Conservation (phyloP, 2,797 vertebrate species). For the Sebastes diaconus region DNA sequence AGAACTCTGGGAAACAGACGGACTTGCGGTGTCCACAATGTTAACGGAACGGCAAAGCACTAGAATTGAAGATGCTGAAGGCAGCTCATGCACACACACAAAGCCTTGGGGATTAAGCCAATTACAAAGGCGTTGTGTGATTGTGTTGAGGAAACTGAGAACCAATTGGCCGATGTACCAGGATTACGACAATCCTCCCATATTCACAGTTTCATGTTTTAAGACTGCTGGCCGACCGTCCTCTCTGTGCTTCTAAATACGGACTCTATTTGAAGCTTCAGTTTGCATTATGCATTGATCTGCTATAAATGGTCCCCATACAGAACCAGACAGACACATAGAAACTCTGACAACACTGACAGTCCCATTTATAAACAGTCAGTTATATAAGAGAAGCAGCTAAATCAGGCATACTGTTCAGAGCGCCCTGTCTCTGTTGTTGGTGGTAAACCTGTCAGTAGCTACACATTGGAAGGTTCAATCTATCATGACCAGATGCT, state of each 20-base stretch:
- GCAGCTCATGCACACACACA: background rate
- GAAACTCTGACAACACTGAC: background rate
- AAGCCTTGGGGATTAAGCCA: constrained; percentile 16
- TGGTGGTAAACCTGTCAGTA: background rate
- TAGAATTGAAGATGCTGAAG: background rate
- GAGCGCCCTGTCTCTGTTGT: background rate
- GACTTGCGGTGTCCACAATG: constrained; percentile 4
- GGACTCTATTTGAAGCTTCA: background rate
- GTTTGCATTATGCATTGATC: constrained; percentile 38
- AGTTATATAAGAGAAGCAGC: background rate
- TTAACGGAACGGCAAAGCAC: constrained; percentile 38
- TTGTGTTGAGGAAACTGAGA: constrained; percentile 8
- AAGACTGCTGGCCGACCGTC: background rate
- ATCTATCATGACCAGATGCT: background rate
- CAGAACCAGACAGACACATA: background rate
- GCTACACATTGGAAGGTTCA: background rate
- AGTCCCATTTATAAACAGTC: background rate
- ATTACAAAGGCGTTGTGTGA: constrained; percentile 13
- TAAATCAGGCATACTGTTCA: background rate
- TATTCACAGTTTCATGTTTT: background rate
- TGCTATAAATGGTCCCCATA: constrained; percentile 8
- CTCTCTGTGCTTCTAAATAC: constrained; percentile 15
- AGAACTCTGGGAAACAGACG: background rate
- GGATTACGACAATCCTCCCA: background rate
- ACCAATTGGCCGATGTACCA: background rate